Conservation (phyloP, 2,888 invertebrate genomes). For the Antheraea yamamai region DNA sequence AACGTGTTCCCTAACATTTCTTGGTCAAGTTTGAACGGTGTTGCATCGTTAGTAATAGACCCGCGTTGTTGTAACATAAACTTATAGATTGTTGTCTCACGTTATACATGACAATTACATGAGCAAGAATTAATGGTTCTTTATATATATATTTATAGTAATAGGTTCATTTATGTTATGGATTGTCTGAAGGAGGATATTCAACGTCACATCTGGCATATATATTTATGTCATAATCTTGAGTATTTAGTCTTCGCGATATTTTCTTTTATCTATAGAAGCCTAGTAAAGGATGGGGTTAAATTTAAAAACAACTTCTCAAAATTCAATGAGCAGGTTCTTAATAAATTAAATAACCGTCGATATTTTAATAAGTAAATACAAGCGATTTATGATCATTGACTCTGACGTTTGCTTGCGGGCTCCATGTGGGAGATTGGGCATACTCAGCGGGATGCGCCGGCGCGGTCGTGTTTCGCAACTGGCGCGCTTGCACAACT, state of each 20-base stretch:
- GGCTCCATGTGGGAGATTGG: constrained; percentile 62
- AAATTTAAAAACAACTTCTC: not conserved
- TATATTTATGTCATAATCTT: not conserved
- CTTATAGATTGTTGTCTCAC: not conserved
- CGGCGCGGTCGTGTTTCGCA: constrained; percentile 70
- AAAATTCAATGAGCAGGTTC: not conserved
- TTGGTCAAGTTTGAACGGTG: constrained; percentile 61
- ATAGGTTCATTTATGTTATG: not conserved
- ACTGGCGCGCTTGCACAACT: constrained; percentile 72
- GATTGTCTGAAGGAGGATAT: not conserved
- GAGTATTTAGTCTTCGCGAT: not conserved
- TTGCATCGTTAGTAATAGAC: constrained; percentile 23
- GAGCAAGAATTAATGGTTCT: not conserved
- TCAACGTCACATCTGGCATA: not conserved
- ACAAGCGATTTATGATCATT: not conserved
- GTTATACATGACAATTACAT: not conserved
- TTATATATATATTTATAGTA: not conserved
- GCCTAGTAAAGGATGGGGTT: not conserved
- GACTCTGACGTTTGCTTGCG: constrained; percentile 21
- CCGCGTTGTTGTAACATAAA: constrained; percentile 30
- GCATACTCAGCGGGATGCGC: constrained; percentile 76
- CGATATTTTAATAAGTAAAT: not conserved
- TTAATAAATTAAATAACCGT: not conserved
- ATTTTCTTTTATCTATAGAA: not conserved
- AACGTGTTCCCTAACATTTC: constrained; percentile 52